These are phyloP conservation scores for Sebastes nivosus DNA, from an alignment of 2,797 vertebrate species.

Conservation along the genomic window DNA sequence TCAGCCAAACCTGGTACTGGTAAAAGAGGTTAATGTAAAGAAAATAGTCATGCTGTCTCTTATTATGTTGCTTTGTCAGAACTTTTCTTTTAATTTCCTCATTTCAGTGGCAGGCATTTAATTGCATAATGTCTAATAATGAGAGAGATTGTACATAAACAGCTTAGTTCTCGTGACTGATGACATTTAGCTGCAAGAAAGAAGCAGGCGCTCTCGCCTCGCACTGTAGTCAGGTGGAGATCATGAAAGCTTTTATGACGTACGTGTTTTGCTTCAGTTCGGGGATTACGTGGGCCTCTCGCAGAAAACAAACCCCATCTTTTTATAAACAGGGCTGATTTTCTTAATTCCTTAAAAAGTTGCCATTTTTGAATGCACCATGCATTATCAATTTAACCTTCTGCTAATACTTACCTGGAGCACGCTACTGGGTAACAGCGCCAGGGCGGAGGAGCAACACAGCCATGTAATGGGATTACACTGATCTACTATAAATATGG, in stretches of 20 bases:
- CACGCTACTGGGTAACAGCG: background rate
- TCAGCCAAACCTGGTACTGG: too few species aligned
- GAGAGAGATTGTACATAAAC: background rate
- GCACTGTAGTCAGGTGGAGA: background rate
- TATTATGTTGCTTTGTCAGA: background rate
- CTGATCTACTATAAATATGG: conserved; percentile 57
- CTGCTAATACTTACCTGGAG: conserved; percentile 53
- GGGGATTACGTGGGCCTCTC: conserved; percentile 48
- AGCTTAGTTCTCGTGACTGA: conserved; percentile 6
- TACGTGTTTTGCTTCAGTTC: conserved; percentile 15
- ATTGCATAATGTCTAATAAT: conserved; percentile 4
- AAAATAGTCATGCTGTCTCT: background rate
- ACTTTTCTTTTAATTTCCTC: background rate
- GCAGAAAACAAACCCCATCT: conserved; percentile 7
- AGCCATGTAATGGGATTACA: conserved; percentile 65
- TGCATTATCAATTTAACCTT: conserved; percentile 38
- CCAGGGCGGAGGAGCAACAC: conserved; percentile 44
- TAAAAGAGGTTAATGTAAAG: background rate
- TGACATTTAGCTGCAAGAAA: conserved; percentile 1
- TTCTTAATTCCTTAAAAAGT: conserved; percentile 54
- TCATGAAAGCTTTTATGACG: conserved; percentile 17
- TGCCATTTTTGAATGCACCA: conserved; percentile 50
- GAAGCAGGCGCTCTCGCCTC: background rate
- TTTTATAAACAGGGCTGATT: conserved; percentile 29
- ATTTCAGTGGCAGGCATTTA: background rate